These are phyloP conservation scores for Melanotaenia duboulayi DNA, from an alignment of 2,113 vertebrate species.

Conservation along the genomic window DNA sequence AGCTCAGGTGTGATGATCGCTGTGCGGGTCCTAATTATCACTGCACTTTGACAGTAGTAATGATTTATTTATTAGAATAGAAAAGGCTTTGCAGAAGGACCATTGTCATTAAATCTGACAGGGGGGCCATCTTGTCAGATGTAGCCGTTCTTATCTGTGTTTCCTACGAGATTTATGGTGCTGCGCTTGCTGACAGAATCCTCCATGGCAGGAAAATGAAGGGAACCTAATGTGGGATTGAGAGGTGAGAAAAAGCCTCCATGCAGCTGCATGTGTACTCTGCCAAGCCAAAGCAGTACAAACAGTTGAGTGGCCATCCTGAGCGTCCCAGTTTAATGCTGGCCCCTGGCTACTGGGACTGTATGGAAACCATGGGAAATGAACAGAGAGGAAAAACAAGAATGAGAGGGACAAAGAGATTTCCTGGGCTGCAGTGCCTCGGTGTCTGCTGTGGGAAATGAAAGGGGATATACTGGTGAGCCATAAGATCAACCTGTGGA, in stretches of 20 bases:
- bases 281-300: conserved; percentile 40
- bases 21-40: not conserved
- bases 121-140: not conserved
- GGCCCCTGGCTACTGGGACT: conserved; percentile 27
- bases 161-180: not conserved
- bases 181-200: not conserved
- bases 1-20: not conserved
- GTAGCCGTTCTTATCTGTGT: not conserved
- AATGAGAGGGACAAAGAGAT: conserved; percentile 39
- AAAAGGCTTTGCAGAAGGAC: no score
- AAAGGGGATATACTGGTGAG: conserved; percentile 40
- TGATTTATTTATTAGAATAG: no score
- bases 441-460: conserved; percentile 57
- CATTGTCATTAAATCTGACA: not conserved
- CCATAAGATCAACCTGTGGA: conserved; percentile 29
- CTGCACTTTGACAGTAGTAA: no score
- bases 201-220: not conserved
- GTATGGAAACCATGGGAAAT: conserved; percentile 61
- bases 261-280: conserved; percentile 46
- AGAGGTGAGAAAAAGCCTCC: conserved; percentile 29
- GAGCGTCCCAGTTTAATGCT: conserved; percentile 37
- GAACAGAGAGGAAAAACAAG: conserved; percentile 61
- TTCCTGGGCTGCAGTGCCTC: conserved; percentile 36
- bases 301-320: conserved; percentile 59
- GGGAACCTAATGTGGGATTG: not conserved